phyloP scores from a whole-genome alignment of 2,888 invertebrate species.

The Drosophila birchii region DNA sequence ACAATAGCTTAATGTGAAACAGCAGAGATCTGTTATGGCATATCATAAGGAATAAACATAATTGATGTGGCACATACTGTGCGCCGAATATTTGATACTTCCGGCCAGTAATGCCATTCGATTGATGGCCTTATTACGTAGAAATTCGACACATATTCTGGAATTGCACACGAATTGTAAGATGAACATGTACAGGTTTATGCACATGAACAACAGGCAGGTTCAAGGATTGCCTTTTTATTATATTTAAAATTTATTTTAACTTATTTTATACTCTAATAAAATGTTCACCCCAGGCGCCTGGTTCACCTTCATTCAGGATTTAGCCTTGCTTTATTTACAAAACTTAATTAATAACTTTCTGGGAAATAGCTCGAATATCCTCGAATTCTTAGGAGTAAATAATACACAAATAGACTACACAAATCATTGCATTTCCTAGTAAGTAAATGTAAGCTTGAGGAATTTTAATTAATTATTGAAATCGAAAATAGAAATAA shows the following conservation, averaged over 20 bases:
- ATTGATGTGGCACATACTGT: slow-evolving; percentile 30
- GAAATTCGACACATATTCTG: not conserved
- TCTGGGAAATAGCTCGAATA: not conserved
- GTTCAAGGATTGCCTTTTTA: not conserved
- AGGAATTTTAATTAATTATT: slow-evolving; percentile 4
- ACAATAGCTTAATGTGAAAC: slow-evolving; percentile 55
- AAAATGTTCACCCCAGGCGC: not conserved
- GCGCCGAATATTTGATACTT: slow-evolving; percentile 24
- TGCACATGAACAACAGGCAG: not conserved
- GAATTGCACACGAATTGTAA: not conserved
- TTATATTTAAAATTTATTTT: too few species aligned
- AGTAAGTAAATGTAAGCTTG: not conserved
- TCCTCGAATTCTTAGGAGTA: not conserved
- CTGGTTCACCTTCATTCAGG: not conserved
- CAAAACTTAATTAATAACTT: slow-evolving; percentile 4
- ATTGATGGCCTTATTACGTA: slow-evolving; percentile 29
- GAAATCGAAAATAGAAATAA: slow-evolving; percentile 15
- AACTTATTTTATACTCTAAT: not conserved
- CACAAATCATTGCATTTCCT: not conserved
- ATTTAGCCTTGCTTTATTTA: not conserved
- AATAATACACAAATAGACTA: not conserved
- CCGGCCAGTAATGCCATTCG: slow-evolving; percentile 10
- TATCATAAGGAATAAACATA: slow-evolving; percentile 43
- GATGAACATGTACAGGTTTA: not conserved
- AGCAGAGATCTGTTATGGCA: slow-evolving; percentile 39